Base-by-base conservation (phyloP, 2,888 invertebrate species). In the Calameuta idolon region DNA sequence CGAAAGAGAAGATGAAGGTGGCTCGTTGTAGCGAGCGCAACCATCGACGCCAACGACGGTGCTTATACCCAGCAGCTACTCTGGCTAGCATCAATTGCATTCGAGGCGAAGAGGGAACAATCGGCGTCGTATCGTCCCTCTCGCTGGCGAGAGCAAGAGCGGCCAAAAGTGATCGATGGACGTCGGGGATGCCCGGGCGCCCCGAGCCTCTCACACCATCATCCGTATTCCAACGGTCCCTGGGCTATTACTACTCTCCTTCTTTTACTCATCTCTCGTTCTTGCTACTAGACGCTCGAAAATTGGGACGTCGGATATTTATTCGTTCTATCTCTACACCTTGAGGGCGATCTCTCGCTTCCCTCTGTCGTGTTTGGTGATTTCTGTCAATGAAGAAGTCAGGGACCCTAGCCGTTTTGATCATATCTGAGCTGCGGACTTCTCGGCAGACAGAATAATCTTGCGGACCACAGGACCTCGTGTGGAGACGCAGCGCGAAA, bases 301-400 rank as follows among this genome's bases (percentile, higher is more conserved):
- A 81, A 79, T 84, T 80, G 77, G 77, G 77, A 76, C 80, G 80
- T 83, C 79, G 83, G 76, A 78, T 81, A 81, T 81, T 84, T 82
- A 84, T 82, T 75, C 80, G 75, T 75, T 34, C 83, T 75, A 77
- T 79, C 78, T 75, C 40, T 74, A 40, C 81, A 77, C 55, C 23
- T 55, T 3, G 23, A 23, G 55, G 23, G 23, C 23, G 2, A 23
- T 23, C 23, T 23, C 55, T 23, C 23, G 55, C 55, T 55, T 55
- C 5, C 33, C 33, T 33, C 33, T 33, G 4, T 33, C 33, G 33
- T 33, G 33, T 33, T 33, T 55, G 55, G 23, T 55, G 23, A 23
- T 2, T 23, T 55, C 55, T 55, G 55, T 9, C 23, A 55, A 9
- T 2, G 23, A 55, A 55, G 15, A 55, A 23, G 23, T 55, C 55